These are phyloP conservation scores for Pelusios castaneus DNA, from an alignment of 2,113 vertebrate species.

Conservation along the genomic window DNA sequence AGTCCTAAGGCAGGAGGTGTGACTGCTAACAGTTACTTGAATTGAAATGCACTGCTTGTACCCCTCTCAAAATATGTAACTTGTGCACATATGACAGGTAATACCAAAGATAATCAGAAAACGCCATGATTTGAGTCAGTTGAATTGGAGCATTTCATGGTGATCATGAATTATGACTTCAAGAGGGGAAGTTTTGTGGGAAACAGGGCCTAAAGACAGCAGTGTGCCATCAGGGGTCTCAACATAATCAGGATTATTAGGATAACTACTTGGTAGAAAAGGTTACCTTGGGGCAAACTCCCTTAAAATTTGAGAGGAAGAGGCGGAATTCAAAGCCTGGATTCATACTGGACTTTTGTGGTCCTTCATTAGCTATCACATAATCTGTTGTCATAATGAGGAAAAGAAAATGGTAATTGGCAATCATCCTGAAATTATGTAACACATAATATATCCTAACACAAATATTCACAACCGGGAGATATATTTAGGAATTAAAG, in stretches of 20 bases:
- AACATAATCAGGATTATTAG: neutral
- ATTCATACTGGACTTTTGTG: neutral
- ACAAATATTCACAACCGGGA: conserved; percentile 35
- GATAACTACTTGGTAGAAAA: neutral
- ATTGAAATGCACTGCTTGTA: no score
- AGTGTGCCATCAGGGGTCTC: no score
- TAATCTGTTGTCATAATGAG: neutral
- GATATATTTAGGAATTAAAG: conserved; percentile 56
- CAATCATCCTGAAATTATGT: conserved; percentile 54
- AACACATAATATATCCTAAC: neutral
- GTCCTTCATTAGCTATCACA: neutral
- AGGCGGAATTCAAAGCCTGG: neutral
- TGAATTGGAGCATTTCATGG: no score
- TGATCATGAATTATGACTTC: no score
- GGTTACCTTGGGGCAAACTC: neutral
- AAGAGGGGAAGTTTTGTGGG: no score
- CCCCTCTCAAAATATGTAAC: no score
- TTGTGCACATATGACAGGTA: no score
- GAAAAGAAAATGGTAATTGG: conserved; percentile 5
- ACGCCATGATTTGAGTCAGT: no score
- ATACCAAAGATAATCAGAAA: no score
- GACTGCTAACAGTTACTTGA: no score
- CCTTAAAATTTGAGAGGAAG: neutral
- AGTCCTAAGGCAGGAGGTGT: no score
- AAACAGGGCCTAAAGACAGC: no score